Evolutionary conservation across 1,140 invertebrate genomes (phyloP), one percentile per base, ranked within the genome.

Genomic region (Nomia melanderi): DNA sequence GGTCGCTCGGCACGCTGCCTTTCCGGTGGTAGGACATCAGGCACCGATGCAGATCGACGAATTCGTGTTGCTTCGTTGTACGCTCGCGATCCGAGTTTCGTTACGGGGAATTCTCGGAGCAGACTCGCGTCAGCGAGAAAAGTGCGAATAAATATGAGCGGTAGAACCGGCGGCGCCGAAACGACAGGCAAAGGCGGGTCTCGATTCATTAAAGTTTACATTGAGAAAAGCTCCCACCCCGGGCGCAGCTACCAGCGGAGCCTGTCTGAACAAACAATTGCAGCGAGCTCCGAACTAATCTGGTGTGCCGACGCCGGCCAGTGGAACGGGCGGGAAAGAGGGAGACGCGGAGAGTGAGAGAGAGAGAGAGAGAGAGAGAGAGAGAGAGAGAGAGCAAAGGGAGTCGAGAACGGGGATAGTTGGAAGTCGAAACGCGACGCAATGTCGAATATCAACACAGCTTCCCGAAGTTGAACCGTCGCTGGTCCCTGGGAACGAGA

Each of bases 201-300:
- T 41, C 56, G 56, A 78, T 78, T 78, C 76, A 73, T 81, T 81
- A 81, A 81, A 81, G 75, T 81, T 78, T 78, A 72, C 67, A 81
- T 41, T 64, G 75, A 73, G 76, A 67, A 78, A 81, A 66, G 56
- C 75, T 81, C 79, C 72, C 67, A 12, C 11, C 8, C 36, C 36
- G 66, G 53, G 54, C 27, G 79, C 67, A 56, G 50, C 60, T 72
- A 78, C 62, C 59, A 8, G 75, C 67, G 60, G 73, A 78, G 73
- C 75, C 66, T 31, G 75, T 72, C 62, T 81, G 76, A 73, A 78
- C 79, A 81, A 81, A 81, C 79, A 81, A 81, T 81, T 73, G 76
- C 79, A 81, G 78, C 78, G 75, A 80, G 78, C 67, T 78, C 54
- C 56, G 67, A 78, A 78, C 79, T 81, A 78, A 78, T 78, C 79